These are phyloP conservation scores for Periophthalmus magnuspinnatus DNA, from an alignment of 2,797 vertebrate genomes.

Conservation along the genomic window DNA sequence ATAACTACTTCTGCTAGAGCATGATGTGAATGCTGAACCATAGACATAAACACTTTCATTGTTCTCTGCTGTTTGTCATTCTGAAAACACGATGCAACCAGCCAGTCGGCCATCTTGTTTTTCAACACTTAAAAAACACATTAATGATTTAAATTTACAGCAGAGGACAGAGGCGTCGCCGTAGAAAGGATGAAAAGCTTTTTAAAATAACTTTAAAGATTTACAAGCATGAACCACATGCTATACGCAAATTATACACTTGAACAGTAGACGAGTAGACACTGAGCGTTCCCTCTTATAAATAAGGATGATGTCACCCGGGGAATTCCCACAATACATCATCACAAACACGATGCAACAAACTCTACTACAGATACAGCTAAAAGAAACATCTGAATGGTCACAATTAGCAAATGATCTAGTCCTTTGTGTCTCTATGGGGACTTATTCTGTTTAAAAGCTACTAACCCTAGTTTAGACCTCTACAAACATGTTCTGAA, in stretches of 20 bases:
- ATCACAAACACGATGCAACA: conserved; percentile 41
- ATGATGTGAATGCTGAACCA: background rate
- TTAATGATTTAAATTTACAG: background rate
- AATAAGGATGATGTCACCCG: conserved; percentile 71
- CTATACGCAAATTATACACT: conserved; percentile 42
- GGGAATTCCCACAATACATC: conserved; percentile 68
- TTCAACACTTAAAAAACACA: background rate
- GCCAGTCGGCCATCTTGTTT: background rate
- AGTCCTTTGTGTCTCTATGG: no score
- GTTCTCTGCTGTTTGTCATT: background rate
- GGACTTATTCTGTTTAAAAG: no score
- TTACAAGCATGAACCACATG: conserved; percentile 8
- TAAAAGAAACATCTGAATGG: no score
- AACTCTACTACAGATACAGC: conserved; percentile 2
- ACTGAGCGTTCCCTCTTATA: conserved; percentile 50
- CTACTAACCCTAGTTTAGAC: no score
- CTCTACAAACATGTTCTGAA: no score
- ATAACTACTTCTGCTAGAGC: background rate
- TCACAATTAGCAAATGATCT: no score
- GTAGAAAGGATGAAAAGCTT: background rate
- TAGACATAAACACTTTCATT: background rate
- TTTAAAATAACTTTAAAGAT: conserved; percentile 13
- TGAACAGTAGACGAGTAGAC: conserved; percentile 7
- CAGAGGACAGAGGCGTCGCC: background rate
- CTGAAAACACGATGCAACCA: conserved; percentile 8